Conservation (phyloP, 2,113 vertebrate species). For the Ciconia boyciana region DNA sequence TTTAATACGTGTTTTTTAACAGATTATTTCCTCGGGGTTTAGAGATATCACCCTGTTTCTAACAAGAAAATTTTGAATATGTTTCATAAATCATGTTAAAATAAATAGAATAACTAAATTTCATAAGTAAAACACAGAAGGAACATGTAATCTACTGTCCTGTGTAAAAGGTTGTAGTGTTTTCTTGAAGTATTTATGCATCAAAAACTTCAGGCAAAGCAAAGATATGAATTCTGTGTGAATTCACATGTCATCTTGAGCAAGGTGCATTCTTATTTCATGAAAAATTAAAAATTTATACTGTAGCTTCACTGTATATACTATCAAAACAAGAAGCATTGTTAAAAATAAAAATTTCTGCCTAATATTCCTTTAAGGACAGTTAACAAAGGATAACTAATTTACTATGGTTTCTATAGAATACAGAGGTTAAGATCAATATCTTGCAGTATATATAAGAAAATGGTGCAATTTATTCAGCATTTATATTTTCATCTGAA, state of each 20-base stretch:
- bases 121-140: neutral
- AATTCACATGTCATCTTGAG: neutral
- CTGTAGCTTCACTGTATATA: neutral
- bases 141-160: neutral
- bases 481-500: neutral
- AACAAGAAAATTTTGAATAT: neutral
- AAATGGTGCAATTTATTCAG: neutral
- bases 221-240: neutral
- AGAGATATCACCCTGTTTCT: neutral
- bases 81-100: neutral
- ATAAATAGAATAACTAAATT: neutral
- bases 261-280: neutral
- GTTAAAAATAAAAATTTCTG: neutral
- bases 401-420: neutral
- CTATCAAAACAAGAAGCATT: neutral
- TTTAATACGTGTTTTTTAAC: neutral
- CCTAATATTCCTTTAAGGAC: neutral
- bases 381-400: neutral
- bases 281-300: neutral
- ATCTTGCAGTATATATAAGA: neutral
- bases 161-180: neutral
- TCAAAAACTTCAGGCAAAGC: neutral
- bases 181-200: neutral
- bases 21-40: neutral
- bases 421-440: neutral